Evolutionary conservation across 2,888 invertebrate genomes (phyloP).

Genomic region (Platynereis dumerilii): DNA sequence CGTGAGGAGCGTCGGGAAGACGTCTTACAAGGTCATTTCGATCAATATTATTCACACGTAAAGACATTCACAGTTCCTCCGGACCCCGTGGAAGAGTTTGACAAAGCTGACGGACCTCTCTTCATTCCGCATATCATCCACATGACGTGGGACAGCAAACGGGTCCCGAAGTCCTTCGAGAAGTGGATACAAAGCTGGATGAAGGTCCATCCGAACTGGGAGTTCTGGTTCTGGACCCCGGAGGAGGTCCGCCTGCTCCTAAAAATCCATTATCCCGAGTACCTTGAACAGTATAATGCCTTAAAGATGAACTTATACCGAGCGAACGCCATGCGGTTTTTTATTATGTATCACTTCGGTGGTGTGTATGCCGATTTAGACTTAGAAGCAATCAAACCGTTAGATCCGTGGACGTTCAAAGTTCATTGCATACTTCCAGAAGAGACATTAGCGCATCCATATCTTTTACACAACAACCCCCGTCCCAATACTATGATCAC

Average conservation of each 20-base stretch:
- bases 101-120: background rate
- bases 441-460: conserved; percentile 36
- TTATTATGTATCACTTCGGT: conserved; percentile 37
- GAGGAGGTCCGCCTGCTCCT: conserved; percentile 51
- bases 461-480: conserved; percentile 27
- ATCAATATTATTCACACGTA: too few relatives aligned
- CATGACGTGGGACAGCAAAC: conserved; percentile 38
- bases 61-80: too few relatives aligned
- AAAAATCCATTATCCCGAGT: conserved; percentile 41
- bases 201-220: conserved; percentile 54
- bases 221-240: conserved; percentile 61
- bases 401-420: conserved; percentile 32
- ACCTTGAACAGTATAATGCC: conserved; percentile 26
- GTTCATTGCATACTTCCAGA: conserved; percentile 35
- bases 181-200: conserved; percentile 48
- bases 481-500: conserved; percentile 33
- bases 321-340: conserved; percentile 38
- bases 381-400: conserved; percentile 29
- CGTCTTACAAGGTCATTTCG: too few relatives aligned
- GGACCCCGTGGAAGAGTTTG: too few relatives aligned
- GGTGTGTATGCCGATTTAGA: conserved; percentile 41
- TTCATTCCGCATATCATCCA: conserved; percentile 37
- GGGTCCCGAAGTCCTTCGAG: conserved; percentile 29
- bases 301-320: conserved; percentile 30
- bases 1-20: too few relatives aligned